A percentile compares a stretch with the other conserved stretches of the same genome.
Conservation (phyloP, 2,888 invertebrate genomes). For the Digitonthophagus gazella region DNA sequence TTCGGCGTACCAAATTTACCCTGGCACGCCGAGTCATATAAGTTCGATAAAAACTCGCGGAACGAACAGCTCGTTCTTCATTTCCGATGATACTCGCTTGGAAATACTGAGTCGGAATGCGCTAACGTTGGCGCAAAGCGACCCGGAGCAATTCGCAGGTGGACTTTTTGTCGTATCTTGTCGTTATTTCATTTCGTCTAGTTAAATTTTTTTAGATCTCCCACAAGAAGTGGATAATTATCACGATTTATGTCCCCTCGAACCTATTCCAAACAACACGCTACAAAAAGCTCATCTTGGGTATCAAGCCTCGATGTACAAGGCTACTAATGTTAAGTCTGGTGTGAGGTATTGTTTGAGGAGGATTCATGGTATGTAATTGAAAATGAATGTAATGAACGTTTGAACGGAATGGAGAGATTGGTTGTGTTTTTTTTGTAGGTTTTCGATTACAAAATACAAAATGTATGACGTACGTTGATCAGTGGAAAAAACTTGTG, state of each 20-base stretch:
- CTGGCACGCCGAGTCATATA: constrained; percentile 63
- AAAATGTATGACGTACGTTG: constrained; percentile 81
- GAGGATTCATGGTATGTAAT: constrained; percentile 76
- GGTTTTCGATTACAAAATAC: constrained; percentile 78
- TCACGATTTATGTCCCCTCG: constrained; percentile 82
- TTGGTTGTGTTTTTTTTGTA: constrained; percentile 51
- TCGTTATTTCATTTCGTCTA: constrained; percentile 3
- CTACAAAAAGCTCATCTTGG: constrained; percentile 68
- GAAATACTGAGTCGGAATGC: constrained; percentile 76
- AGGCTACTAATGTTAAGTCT: constrained; percentile 83
- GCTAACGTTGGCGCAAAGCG: constrained; percentile 71
- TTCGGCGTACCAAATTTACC: constrained; percentile 61
- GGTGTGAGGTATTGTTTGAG: constrained; percentile 84
- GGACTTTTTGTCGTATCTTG: constrained; percentile 20
- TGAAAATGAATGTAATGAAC: background rate
- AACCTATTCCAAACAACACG: constrained; percentile 59
- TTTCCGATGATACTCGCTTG: constrained; percentile 78
- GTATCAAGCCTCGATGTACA: constrained; percentile 82
- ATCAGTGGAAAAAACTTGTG: constrained; percentile 92
- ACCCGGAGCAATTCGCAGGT: constrained; percentile 62
- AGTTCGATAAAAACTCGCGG: constrained; percentile 55
- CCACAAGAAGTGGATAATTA: constrained; percentile 90
- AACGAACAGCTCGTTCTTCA: constrained; percentile 69
- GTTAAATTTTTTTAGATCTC: constrained; percentile 57
- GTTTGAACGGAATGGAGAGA: too few relatives aligned